These are phyloP conservation scores for Morpho deidamia DNA, from an alignment of 2,888 invertebrate genomes.

Conservation along the genomic window DNA sequence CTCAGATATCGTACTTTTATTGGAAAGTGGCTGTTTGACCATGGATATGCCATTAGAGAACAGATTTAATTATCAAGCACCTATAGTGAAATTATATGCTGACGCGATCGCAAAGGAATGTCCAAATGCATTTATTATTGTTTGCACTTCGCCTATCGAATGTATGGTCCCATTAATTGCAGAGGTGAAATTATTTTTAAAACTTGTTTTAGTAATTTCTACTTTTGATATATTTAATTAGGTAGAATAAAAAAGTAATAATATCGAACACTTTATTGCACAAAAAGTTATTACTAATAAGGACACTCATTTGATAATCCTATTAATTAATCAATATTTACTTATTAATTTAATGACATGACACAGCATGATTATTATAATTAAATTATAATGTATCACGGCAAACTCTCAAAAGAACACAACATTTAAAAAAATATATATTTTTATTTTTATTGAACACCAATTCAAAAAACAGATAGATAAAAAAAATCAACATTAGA, in stretches of 20 bases:
- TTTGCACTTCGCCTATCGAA: conserved; percentile 73
- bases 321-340: not conserved
- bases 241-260: too few relatives aligned
- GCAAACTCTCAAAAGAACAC: too few relatives aligned
- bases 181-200: conserved; percentile 44
- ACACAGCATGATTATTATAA: too few relatives aligned
- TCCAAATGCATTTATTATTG: conserved; percentile 73
- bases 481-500: too few relatives aligned
- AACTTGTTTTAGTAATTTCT: not conserved
- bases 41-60: conserved; percentile 49
- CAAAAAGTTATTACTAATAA: too few relatives aligned
- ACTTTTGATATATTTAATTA: not conserved
- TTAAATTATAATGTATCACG: too few relatives aligned
- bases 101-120: conserved; percentile 71
- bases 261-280: too few relatives aligned
- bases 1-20: conserved; percentile 61
- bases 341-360: too few relatives aligned
- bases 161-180: conserved; percentile 74
- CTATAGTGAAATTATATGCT: conserved; percentile 60
- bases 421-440: too few relatives aligned
- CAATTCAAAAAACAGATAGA: too few relatives aligned
- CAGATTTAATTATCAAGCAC: conserved; percentile 57
- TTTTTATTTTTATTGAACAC: too few relatives aligned
- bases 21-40: conserved; percentile 50
- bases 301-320: too few relatives aligned